A percentile compares a stretch with the other conserved stretches of the same genome.
These are phyloP conservation scores for Drosophila suboccidentalis DNA, from an alignment of 2,888 invertebrate species.

Conservation along the genomic window DNA sequence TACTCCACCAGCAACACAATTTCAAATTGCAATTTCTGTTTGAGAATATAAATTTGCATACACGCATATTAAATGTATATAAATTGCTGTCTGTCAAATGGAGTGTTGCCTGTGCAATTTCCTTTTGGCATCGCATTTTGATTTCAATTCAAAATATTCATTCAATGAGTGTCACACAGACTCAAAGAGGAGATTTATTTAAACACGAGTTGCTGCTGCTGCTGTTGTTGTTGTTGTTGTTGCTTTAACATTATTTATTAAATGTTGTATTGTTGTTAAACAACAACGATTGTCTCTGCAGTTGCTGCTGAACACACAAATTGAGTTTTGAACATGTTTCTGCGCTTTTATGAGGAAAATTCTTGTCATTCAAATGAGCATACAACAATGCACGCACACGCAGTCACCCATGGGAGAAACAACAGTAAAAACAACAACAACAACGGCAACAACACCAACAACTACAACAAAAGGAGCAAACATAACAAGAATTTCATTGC, in stretches of 20 bases:
- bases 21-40: slow-evolving; percentile 1
- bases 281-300: slow-evolving; percentile 37
- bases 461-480: slow-evolving; percentile 14
- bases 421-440: slow-evolving; percentile 11
- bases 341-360: slow-evolving; percentile 48
- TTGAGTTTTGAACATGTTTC: slow-evolving; percentile 67
- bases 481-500: slow-evolving; percentile 38
- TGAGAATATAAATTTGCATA: background rate
- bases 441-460: slow-evolving; percentile 12
- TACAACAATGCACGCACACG: slow-evolving; percentile 65
- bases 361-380: slow-evolving; percentile 71
- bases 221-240: slow-evolving; percentile 30
- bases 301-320: slow-evolving; percentile 49
- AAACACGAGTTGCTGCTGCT: slow-evolving; percentile 12
- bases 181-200: slow-evolving; percentile 15
- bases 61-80: background rate
- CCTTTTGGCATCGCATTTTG: background rate
- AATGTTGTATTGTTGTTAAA: slow-evolving; percentile 62
- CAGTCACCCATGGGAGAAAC: slow-evolving; percentile 31
- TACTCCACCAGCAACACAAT: background rate
- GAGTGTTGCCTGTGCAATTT: slow-evolving; percentile 20
- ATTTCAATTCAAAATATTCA: slow-evolving; percentile 22
- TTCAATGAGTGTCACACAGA: slow-evolving; percentile 52
- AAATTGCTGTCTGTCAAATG: slow-evolving; percentile 17
- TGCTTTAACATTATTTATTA: slow-evolving; percentile 51